Conservation (phyloP, 2,113 vertebrate species). For the Trinectes maculatus region DNA sequence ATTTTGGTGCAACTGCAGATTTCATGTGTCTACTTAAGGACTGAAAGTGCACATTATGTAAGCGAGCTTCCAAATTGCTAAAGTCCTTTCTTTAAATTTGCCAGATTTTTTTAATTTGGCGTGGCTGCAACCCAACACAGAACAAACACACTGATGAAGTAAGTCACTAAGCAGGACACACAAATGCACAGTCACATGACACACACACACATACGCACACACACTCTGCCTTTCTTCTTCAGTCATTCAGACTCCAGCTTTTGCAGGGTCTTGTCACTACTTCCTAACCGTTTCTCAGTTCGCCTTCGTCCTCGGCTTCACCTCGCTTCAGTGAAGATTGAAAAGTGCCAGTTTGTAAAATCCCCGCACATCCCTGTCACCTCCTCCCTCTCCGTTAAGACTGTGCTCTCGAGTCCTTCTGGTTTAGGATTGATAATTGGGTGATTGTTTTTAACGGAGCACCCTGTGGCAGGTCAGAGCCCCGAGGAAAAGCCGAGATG, state of each 20-base stretch:
- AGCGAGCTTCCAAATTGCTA: neutral
- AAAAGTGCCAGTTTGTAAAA: slow-evolving; percentile 71
- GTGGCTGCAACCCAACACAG: neutral
- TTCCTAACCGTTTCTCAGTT: slow-evolving; percentile 9
- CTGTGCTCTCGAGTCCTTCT: slow-evolving; percentile 44
- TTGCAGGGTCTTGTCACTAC: slow-evolving; percentile 12
- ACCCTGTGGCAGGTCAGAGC: slow-evolving; percentile 23
- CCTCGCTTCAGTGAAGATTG: slow-evolving; percentile 31
- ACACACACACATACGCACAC: slow-evolving; percentile 26
- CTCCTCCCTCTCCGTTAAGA: slow-evolving; percentile 22
- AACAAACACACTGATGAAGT: slow-evolving; percentile 26
- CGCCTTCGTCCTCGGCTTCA: slow-evolving; percentile 31
- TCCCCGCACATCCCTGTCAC: neutral
- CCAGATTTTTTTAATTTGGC: slow-evolving; percentile 26
- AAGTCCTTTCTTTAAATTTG: slow-evolving; percentile 3
- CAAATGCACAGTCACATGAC: slow-evolving; percentile 56
- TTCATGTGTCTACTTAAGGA: too few relatives aligned
- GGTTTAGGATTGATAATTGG: slow-evolving; percentile 37
- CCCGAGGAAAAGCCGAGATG: slow-evolving; percentile 26
- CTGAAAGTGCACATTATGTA: too few relatives aligned
- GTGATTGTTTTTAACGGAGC: slow-evolving; percentile 51
- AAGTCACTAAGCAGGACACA: slow-evolving; percentile 69
- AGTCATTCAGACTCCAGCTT: slow-evolving; percentile 55
- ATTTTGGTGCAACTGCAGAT: too few relatives aligned
- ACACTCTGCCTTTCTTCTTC: slow-evolving; percentile 45